phyloP scores from a whole-genome alignment of 2,113 vertebrate species.

The Emydocephalus ijimae region DNA sequence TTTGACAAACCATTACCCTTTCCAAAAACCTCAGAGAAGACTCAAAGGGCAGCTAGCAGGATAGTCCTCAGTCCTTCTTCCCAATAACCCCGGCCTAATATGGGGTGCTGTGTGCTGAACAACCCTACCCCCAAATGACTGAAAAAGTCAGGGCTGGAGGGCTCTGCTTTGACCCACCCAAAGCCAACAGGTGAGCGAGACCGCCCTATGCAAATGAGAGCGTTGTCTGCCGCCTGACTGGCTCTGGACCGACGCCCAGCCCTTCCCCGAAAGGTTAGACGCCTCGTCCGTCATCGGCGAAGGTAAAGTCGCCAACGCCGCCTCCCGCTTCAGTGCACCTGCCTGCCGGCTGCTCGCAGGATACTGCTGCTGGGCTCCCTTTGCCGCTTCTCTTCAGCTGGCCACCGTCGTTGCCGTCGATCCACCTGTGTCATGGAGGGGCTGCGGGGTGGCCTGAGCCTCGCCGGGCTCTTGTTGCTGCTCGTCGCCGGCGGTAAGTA shows the following conservation, averaged over 20 bases:
- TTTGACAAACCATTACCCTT: neutral
- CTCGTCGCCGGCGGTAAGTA: slow-evolving; percentile 4
- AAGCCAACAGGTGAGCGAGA: neutral
- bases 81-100: neutral
- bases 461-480: neutral
- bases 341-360: neutral
- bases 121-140: neutral
- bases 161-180: neutral
- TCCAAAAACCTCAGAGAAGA: neutral
- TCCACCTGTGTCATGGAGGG: neutral
- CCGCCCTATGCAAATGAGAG: neutral
- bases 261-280: slow-evolving; percentile 17
- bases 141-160: too few species aligned
- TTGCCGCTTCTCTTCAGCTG: neutral
- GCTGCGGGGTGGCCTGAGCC: neutral
- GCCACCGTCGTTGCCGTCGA: neutral
- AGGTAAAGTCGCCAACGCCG: neutral
- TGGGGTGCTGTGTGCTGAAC: neutral
- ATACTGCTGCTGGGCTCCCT: neutral
- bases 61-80: neutral
- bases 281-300: neutral
- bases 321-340: slow-evolving; percentile 6
- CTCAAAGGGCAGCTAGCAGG: neutral
- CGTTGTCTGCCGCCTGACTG: neutral
- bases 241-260: neutral